Evolutionary conservation across 1,140 invertebrate genomes (phyloP).

Genomic region (fruit fly (Drosophila melanogaster)): Release_6_plus_ISO1_MT NT_033777.3:6610501-6611000

Average conservation of each 20-base stretch:
- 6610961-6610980: constrained; percentile 7
- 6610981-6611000: constrained; percentile 48
- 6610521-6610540: constrained; percentile 27
- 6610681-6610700: constrained; percentile 20
- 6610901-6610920: constrained; percentile 11
- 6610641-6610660: constrained; percentile 66
- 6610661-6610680: constrained; percentile 2
- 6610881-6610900: constrained; percentile 49
- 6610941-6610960: constrained; percentile 44
- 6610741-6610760: constrained; percentile 76
- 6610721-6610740: constrained; percentile 18
- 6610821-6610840: constrained; percentile 80
- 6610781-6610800: constrained; percentile 79
- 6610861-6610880: constrained; percentile 61
- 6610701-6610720: constrained; percentile 12
- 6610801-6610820: constrained; percentile 80
- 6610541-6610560: constrained; percentile 47
- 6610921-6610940: constrained; percentile 45
- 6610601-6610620: constrained; percentile 79
- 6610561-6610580: constrained; percentile 46
- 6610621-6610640: constrained; percentile 76
- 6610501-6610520: constrained; percentile 12
- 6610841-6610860: constrained; percentile 47
- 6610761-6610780: constrained; percentile 79
- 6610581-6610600: constrained; percentile 41